phyloP scores from a whole-genome alignment of 2,113 vertebrate genomes.

The Cairina moschata region DNA sequence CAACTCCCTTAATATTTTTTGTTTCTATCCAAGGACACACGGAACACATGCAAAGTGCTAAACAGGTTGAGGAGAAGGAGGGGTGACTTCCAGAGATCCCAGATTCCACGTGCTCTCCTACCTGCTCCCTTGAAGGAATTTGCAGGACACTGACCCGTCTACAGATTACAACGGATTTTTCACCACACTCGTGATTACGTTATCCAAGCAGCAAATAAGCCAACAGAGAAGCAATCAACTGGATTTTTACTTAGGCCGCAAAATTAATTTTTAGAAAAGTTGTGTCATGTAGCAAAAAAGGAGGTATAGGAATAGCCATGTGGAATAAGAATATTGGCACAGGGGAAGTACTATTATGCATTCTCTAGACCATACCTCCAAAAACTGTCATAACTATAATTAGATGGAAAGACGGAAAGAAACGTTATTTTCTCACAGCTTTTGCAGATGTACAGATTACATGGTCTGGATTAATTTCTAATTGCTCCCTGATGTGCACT shows the following conservation, averaged over 20 bases:
- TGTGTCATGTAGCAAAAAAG: not conserved
- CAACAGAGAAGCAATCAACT: not conserved
- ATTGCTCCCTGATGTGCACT: not conserved
- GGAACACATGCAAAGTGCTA: not conserved
- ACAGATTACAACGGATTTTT: not conserved
- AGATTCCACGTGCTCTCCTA: not conserved
- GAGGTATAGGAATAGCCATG: accelerated
- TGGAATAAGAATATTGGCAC: not conserved
- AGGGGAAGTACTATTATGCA: not conserved
- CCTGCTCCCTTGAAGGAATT: not conserved
- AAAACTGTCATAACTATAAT: not conserved
- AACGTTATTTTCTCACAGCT: not conserved
- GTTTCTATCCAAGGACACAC: not conserved
- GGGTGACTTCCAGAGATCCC: not conserved
- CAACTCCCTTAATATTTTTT: not conserved
- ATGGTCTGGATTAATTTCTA: slow-evolving; percentile 9
- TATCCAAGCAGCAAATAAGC: not conserved
- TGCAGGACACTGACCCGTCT: accelerated
- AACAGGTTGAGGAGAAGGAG: not conserved
- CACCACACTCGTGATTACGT: not conserved
- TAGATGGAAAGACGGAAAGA: not conserved
- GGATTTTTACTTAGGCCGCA: not conserved
- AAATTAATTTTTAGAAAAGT: not conserved
- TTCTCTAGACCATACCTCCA: not conserved
- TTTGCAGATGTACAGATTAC: not conserved